Base-by-base conservation (phyloP, 1,140 invertebrate genomes). In the Centruroides vittatus region DNA sequence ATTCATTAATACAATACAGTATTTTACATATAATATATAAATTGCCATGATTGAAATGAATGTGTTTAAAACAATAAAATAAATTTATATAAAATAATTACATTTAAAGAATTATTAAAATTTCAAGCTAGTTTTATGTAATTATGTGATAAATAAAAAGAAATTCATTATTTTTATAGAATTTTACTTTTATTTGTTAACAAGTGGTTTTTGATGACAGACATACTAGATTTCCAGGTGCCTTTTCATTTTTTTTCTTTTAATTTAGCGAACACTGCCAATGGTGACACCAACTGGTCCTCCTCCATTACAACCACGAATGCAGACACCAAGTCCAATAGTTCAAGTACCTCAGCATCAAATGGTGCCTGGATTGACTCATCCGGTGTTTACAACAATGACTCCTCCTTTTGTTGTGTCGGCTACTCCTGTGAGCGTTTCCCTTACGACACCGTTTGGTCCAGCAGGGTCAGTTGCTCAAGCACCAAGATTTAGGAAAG, bases 261-360 rank as follows among this genome's bases (percentile, higher is more conserved):
- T 51, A 34, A 13, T 1, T 13, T 51, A 34, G 23, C 12, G 50
- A 13, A 13, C 23, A 51, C 5, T 13, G 12, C 23, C 4, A 34
- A 13, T 34, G 12, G 12, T 51, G 41, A 41, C 41, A 41, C 41
- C 41, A 41, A 41, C 5, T 41, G 41, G 41, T 41, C 41, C 60
- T 5, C 54, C 60, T 34, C 5, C 58, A 46, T 50, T 58, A n/a
- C 55, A 55, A 3, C 62, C 58, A 4, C 56, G 63, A 35, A 50
- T 65, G 13, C 63, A 65, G 7, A 61, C 60, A 10, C 63, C 61
- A 47, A 65, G 63, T 46, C 63, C 63, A 6, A 58, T 65, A 10
- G 57, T 65, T 50, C 60, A 60, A 5, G 57, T 65, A 58, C 63
- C 60, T 35, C 63, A 65, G n/a, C 60, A 57, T 10, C 63, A 58